Conservation (phyloP, 2,113 vertebrate species). For the Edolisoma coerulescens region DNA sequence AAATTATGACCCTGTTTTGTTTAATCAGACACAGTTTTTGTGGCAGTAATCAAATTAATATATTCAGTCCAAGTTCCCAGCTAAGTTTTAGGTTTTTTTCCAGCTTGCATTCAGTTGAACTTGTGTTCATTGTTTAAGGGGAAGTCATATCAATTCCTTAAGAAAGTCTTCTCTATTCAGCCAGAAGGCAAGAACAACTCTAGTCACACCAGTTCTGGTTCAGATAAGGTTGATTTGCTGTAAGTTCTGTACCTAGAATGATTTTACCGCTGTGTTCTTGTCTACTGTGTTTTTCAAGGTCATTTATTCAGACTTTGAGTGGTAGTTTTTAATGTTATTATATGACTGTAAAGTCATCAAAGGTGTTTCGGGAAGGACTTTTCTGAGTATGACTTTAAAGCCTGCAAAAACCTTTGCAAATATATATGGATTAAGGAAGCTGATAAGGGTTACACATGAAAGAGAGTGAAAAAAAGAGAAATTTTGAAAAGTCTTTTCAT, state of each 20-base stretch:
- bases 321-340: not conserved
- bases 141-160: not conserved
- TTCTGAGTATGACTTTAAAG: not conserved
- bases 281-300: not conserved
- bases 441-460: not conserved
- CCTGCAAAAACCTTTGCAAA: not conserved
- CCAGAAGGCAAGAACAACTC: not conserved
- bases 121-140: not conserved
- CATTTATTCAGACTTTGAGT: not conserved
- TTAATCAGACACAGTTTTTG: not conserved
- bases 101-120: not conserved
- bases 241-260: not conserved
- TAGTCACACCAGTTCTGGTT: not conserved
- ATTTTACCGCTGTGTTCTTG: not conserved
- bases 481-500: not conserved
- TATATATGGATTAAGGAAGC: not conserved
- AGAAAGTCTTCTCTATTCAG: not conserved
- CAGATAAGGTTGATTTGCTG: not conserved
- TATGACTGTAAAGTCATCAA: not conserved
- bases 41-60: not conserved
- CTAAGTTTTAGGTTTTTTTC: not conserved
- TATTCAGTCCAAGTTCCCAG: not conserved
- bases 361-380: not conserved
- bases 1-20: rapidly evolving
- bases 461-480: not conserved